Evolutionary conservation across 2,113 vertebrate species (phyloP).

Genomic region (Chionodraco myersi): DNA sequence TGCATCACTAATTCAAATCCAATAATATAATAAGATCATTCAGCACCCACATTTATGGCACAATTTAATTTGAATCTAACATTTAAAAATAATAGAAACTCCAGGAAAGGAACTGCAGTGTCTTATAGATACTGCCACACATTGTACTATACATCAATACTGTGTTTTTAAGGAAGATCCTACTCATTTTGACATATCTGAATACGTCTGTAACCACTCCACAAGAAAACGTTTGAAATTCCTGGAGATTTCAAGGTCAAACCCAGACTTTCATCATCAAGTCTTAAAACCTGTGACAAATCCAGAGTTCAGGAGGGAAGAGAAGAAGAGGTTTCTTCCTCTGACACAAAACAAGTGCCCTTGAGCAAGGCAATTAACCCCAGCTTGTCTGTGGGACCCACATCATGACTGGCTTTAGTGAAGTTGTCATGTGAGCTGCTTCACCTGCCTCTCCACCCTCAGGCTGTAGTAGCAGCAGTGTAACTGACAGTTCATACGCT

Average conservation of each 20-base stretch:
- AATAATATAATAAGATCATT: no score
- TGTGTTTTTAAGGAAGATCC: no score
- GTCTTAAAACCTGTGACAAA: background rate
- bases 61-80: no score
- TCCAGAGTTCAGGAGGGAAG: constrained; percentile 5
- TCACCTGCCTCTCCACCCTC: constrained; percentile 7
- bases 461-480: background rate
- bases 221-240: background rate
- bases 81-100: no score
- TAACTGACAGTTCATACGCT: background rate
- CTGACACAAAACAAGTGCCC: constrained; percentile 38
- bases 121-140: no score
- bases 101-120: no score
- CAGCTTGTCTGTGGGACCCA: constrained; percentile 43
- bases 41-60: no score
- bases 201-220: background rate
- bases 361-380: constrained; percentile 64
- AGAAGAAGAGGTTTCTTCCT: constrained; percentile 18
- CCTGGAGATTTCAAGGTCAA: constrained; percentile 16
- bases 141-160: no score
- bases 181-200: background rate
- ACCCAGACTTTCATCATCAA: background rate
- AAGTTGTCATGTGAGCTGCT: background rate
- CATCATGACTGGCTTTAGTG: background rate
- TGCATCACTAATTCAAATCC: no score